Evolutionary conservation across 2,113 vertebrate genomes (phyloP), one percentile per base, ranked within the genome.

Genomic region (Cyphomyrus plagiostoma): DNA sequence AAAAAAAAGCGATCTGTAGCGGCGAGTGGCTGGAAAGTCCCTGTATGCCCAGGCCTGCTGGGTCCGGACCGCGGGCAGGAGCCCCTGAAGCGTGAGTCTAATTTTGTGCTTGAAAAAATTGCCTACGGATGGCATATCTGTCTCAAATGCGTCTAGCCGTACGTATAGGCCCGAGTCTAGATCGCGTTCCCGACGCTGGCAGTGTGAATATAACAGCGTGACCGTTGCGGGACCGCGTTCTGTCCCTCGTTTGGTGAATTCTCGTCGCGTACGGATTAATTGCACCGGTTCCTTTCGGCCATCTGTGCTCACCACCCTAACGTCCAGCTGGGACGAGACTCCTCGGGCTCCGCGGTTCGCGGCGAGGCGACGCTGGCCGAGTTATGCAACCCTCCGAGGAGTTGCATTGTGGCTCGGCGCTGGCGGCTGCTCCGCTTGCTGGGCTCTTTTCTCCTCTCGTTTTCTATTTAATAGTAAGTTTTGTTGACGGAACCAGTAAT

Each of bases 1-100:
- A 53, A 56, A 84, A 30, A 48, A 56, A 56, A 88, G 89, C 80
- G 50, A 35, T 46, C 77, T 89, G 62, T 56, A 62, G 90, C 89
- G 88, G 62, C 42, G 89, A 90, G 9, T n/a, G 90, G 35, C 17
- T 87, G 87, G 58, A 89, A 91, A 53, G 6, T 49, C 87, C 89
- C 89, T 93, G 82, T 87, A 92, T 94, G 91, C 90, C 45, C 91
- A 3, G 87, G 90, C 56, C 10, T 70, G 30, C 56, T 88, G 42
- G 91, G 3, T 87, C 90, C 91, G 23, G 21, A 66, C 77, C 0
- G 88, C 89, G 92, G 90, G 89, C 92, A 90, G 91, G 91, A 93
- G 66, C 90, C 89, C 91, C 90, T 84, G 45, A 45, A 84, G 82
- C 45, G 82, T 84, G 82, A 46, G 82, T 84, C 45, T 21, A 46